Evolutionary conservation across 1,140 invertebrate genomes (phyloP).

Genomic region (Ridgeia piscesae): DNA sequence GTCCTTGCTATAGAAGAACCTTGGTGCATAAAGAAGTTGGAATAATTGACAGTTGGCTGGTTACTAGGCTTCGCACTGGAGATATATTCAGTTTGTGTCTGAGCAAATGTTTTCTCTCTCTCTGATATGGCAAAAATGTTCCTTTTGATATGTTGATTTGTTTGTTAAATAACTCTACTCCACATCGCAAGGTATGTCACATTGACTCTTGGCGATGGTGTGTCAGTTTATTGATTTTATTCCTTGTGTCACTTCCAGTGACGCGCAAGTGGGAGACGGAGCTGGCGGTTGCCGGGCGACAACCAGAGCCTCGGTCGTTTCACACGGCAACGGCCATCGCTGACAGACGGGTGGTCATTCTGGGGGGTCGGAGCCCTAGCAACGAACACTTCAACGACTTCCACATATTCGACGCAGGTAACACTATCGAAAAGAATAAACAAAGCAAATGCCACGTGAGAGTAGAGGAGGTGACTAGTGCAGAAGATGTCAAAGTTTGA

Average conservation of each 20-base stretch:
- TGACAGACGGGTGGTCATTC: constrained; percentile 43
- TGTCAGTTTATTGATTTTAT: too few relatives aligned
- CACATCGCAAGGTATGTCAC: neutral
- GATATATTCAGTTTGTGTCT: neutral
- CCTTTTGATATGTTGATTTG: neutral
- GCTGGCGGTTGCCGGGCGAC: constrained; percentile 36
- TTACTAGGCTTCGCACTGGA: too few relatives aligned
- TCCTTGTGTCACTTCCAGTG: constrained; percentile 34
- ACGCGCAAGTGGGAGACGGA: constrained; percentile 49
- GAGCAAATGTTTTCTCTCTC: neutral
- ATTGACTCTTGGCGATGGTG: too few relatives aligned
- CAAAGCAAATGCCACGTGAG: too few relatives aligned
- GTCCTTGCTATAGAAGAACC: too few relatives aligned
- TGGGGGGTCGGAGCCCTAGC: constrained; percentile 46
- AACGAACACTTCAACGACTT: constrained; percentile 50
- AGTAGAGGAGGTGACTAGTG: too few relatives aligned
- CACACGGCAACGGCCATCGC: constrained; percentile 43
- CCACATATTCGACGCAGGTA: constrained; percentile 49
- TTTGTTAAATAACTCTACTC: neutral
- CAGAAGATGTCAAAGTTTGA: too few relatives aligned
- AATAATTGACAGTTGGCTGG: too few relatives aligned
- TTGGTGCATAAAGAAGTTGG: too few relatives aligned
- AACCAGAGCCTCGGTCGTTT: constrained; percentile 50
- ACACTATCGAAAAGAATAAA: neutral
- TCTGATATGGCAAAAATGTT: neutral